Evolutionary conservation across 2,888 invertebrate species (phyloP), one percentile per base, ranked within the genome.

Genomic region (Zonitis immaculata): DNA sequence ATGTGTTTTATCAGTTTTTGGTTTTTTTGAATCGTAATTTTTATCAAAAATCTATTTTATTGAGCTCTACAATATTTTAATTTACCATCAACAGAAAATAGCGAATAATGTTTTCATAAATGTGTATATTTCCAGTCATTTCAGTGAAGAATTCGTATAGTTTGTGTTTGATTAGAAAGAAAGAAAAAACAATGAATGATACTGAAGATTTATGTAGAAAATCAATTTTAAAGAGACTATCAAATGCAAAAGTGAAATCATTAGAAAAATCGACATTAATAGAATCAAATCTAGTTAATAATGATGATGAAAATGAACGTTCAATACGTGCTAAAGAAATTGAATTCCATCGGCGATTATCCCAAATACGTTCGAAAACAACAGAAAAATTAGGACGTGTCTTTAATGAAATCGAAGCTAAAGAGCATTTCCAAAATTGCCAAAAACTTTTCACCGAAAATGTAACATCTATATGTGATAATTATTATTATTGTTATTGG

Each of bases 401-500:
- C 9, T 46, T 60, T 6, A 79, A 69, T 70, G 69, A 69, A 35
- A 55, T 63, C 22, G 80, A 80, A 44, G 81, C 84, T 49, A 83
- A 82, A 70, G 87, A 88, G 62, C 88, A 88, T 60, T 84, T 88
- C 60, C 81, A 86, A 57, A 85, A 85, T 57, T 90, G 90, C 68
- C 80, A 89, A 44, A 87, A 89, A 67, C 80, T 91, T n/a, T 87
- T 84, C 69, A 82, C 87, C 58, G 89, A 89, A 76, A 91, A 91
- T 80, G 88, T 88, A 75, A 77, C 42, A 45, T 32, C 42, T 22
- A n/a, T n/a, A n/a, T n/a, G n/a, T n/a, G n/a, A n/a, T n/a, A n/a
- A n/a, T n/a, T n/a, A n/a, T n/a, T n/a, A n/a, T n/a, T n/a, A n/a
- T n/a, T n/a, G 5, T 22, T 22, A 22, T 22, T 4, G 5, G 22